Percentiles rank a stretch among this genome's conserved stretches.
phyloP scores from a whole-genome alignment of 2,888 invertebrate species.

The Limenitis camilla region DNA sequence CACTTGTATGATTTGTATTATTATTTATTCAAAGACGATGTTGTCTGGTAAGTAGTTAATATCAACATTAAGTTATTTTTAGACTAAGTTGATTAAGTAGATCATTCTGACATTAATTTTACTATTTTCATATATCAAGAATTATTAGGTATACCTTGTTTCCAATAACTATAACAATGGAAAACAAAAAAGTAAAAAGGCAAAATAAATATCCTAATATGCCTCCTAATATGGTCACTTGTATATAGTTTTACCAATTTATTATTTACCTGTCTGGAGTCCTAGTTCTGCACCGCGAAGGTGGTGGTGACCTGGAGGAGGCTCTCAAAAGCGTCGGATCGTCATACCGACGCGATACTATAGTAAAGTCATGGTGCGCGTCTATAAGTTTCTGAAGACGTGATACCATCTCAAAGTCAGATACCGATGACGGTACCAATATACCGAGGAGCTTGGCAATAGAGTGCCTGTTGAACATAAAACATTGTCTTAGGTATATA shows the following conservation, averaged over 20 bases:
- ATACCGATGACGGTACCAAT: constrained; percentile 76
- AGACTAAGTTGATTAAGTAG: no score
- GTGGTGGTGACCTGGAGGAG: constrained; percentile 66
- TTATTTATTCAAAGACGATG: no score
- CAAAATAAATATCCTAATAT: no score
- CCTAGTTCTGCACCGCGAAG: constrained; percentile 58
- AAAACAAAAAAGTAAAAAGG: no score
- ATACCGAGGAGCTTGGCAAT: constrained; percentile 84
- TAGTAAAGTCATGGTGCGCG: constrained; percentile 90
- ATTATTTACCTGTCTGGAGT: constrained; percentile 71
- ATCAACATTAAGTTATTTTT: no score
- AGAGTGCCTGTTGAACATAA: constrained; percentile 68
- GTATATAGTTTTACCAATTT: neutral
- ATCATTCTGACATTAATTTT: no score
- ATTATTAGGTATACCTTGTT: no score
- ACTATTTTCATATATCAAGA: no score
- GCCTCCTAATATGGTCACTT: no score
- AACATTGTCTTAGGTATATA: neutral
- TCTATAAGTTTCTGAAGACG: constrained; percentile 88
- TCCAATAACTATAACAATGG: no score
- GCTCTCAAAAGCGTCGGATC: constrained; percentile 62
- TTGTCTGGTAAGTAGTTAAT: no score
- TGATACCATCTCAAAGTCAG: constrained; percentile 84
- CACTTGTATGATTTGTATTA: no score
- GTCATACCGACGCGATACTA: constrained; percentile 81